Base-by-base conservation (phyloP, 2,888 invertebrate genomes). In the Heliconius hortense region DNA sequence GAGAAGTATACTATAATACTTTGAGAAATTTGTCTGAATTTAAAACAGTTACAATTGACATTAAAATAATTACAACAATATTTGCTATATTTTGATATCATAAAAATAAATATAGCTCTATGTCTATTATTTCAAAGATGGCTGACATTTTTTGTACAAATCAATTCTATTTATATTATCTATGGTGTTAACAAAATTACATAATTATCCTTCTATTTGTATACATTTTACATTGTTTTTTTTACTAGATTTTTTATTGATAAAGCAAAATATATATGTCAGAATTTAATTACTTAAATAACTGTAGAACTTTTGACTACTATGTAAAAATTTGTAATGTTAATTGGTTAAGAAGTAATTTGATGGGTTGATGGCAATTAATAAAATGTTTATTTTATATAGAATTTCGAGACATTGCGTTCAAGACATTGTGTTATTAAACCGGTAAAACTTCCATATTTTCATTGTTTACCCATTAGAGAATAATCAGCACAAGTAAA, bases 91-190 rank as follows among this genome's bases (percentile, higher is more conserved):
- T 64, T 5, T 39, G 39, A 13, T 43, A 24, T 66, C 15, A 39
- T 43, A 66, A 66, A 66, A 43, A 66, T 66, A 66, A 64, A 39
- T 64, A 39, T 24, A 39, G 64, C 13, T 64, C n/a, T 64, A 39
- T 64, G 5, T 43, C 10, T 35, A 53, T 56, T 35, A 18, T 63
- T 43, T 66, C 24, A 66, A 66, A 43, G 2, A 43, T 66, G 39
- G 66, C 66, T 66, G 66, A 43, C 15, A 66, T 66, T 43, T 60
- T 66, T 66, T 66, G 66, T 66, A 66, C 39, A 66, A 66, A 66
- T 66, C 5, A n/a, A 24, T 66, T 66, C 21, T 64, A 24, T 26
- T 4, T 39, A 66, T 26, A 66, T 66, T 66, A 43, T 43, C 39
- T 66, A 66, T 66, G 39, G 39, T 66, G 15, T 24, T 66, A 66